Base-by-base conservation (phyloP, 2,113 vertebrate genomes). In the Sebastes schlegelii region DNA sequence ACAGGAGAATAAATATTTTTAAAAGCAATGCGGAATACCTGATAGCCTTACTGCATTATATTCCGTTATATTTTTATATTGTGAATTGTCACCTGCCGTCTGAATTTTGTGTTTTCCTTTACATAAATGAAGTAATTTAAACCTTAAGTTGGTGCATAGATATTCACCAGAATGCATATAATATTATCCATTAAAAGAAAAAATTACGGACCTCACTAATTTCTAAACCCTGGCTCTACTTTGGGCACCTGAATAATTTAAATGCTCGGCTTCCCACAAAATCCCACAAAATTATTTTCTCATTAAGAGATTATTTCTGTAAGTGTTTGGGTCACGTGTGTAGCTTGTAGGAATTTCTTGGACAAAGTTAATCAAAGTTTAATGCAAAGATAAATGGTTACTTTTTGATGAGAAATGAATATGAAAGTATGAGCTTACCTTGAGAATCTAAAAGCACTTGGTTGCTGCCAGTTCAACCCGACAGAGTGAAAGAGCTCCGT, bases 401-500 rank as follows among this genome's bases (percentile, higher is more conserved):
- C 34, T 34, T 34, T 34, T 34, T 34, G 34, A 34, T 34, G 34
- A 34, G 34, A 34, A 69, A 58, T 8, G 4, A 34, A 48, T 21
- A 43, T 61, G 40, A 62, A 67, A 21, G n/a, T 11, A 21, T 57
- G n/a, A 57, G 3, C 26, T 77, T 60, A 21, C 14, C 46, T 42
- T 16, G 13, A 80, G 42, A 49, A 43, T 26, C n/a, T 71, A 71
- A 88, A 70, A 78, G 45, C 48, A 62, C 9, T 1, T 66, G 23
- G 52, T 65, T 57, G 75, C 40, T 58, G 26, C 13, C 43, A 34
- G 21, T 63, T 72, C 10, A 2, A n/a, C 73, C 14, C 60, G 34
- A 68, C n/a, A 60, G 26, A 54, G 61, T 71, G 48, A 79, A 78
- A 79, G 70, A 72, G 26, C 48, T 71, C n/a, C 40, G 14, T 69